Evolutionary conservation across 2,797 vertebrate genomes (phyloP).

Genomic region (Tympanoctomys barrerae): DNA sequence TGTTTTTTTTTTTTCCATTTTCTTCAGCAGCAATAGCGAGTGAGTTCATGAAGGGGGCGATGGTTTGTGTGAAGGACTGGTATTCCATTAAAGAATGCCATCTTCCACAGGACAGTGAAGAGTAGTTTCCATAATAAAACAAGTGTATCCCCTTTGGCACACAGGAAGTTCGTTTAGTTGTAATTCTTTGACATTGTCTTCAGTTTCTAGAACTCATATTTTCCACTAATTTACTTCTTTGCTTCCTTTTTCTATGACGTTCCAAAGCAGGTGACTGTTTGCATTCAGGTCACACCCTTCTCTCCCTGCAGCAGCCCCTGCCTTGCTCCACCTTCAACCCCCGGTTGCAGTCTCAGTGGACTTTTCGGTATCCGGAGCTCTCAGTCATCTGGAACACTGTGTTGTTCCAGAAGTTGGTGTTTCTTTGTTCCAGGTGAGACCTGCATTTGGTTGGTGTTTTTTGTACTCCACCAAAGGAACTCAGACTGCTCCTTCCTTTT

Average conservation of each 20-base stretch:
- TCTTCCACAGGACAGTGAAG: neutral
- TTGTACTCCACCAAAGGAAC: neutral
- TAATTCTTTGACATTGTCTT: neutral
- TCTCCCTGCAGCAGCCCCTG: neutral
- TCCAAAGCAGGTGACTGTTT: neutral
- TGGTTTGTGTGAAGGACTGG: neutral
- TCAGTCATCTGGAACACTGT: neutral
- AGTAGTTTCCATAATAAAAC: neutral
- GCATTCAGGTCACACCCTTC: neutral
- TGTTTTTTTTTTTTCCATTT: neutral
- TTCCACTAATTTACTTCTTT: neutral
- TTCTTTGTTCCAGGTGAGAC: neutral
- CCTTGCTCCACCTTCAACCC: no score
- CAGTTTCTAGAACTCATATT: neutral
- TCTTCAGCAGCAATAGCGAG: neutral
- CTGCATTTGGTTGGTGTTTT: neutral
- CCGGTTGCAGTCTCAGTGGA: no score
- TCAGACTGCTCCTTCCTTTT: neutral
- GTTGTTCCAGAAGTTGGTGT: neutral
- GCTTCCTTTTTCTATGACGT: neutral
- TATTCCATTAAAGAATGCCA: neutral
- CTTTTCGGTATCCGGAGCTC: neutral
- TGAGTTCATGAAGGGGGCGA: neutral
- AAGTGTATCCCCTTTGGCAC: neutral
- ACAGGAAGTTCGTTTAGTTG: neutral